Evolutionary conservation across 2,113 vertebrate genomes (phyloP), one percentile per base, ranked within the genome.

Genomic region (Micronycteris hirsuta): DNA sequence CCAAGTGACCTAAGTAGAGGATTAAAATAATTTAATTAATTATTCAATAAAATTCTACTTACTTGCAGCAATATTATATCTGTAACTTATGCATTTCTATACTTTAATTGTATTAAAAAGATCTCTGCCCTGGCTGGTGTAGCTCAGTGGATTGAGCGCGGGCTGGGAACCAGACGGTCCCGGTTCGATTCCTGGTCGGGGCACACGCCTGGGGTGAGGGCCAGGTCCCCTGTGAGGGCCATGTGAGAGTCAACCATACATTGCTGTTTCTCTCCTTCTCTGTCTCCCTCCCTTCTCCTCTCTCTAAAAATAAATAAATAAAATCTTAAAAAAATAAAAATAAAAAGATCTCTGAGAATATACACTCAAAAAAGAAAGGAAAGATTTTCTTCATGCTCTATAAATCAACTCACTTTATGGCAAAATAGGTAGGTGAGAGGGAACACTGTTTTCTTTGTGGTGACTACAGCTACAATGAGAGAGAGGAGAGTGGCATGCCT

Each of bases 391-490:
- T 74, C 73, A 47, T 83, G 6, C 4, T 83, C 41, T 93, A 17
- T 36, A 78, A 92, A 86, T 89, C 45, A 96, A 83, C n/a, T 92
- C 68, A 80, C 74, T 73, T 92, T 83, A 70, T n/a, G 28, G 33
- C 41, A 88, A 92, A 89, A 74, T 31, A 86, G 22, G 65, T 88
- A 85, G 47, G 76, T 65, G 28, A 91, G 38, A 61, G 56, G 49
- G 31, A 88, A 82, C 41, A 88, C n/a, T 52, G 47, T 56, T 94
- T 92, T 65, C 67, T 92, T 77, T 83, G 88, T 52, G 33, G 56
- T 28, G 56, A 87, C 68, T 80, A 26, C 8, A 33, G 71, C n/a
- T 16, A 52, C 58, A 70, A 17, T 3, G 31, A 96, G 67, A 86
- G 43, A 90, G 89, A 74, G n/a, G 33, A 54, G 58, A 93, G 82